Percentiles rank a stretch among this genome's conserved stretches.
Conservation (phyloP, 2,113 vertebrate species). For the Orycteropus afer region DNA sequence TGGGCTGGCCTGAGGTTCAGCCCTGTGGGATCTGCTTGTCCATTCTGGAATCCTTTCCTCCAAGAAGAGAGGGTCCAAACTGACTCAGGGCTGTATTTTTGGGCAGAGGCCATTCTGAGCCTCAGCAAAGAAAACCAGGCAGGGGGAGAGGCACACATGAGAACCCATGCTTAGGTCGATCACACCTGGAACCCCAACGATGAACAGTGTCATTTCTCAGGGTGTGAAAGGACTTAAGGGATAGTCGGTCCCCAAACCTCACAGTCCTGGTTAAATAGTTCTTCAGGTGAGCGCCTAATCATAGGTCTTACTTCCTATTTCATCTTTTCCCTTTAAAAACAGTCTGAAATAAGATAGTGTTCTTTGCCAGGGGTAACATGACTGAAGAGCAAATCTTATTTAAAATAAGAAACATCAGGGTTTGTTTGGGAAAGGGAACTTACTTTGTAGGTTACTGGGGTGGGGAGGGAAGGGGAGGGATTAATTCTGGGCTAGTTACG, state of each 20-base stretch:
- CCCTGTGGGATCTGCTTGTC: background rate
- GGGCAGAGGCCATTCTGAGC: background rate
- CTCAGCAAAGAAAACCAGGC: background rate
- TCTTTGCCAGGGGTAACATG: background rate
- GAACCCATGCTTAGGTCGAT: background rate
- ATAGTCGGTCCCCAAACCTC: background rate
- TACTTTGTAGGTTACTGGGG: too few species aligned
- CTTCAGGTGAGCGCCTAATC: background rate
- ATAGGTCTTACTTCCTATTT: background rate
- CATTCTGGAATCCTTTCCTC: background rate
- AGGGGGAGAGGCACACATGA: background rate
- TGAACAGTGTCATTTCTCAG: background rate
- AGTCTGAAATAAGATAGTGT: background rate
- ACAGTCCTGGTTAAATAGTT: background rate
- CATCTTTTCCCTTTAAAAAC: background rate
- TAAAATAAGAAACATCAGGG: background rate
- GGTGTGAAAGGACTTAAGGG: background rate
- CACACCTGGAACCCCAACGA: background rate
- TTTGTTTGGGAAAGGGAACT: too few species aligned
- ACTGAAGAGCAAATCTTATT: background rate
- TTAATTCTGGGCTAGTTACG: too few species aligned
- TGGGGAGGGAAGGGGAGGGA: too few species aligned
- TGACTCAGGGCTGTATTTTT: rapidly evolving
- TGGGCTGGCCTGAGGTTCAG: background rate
- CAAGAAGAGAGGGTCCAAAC: background rate